Evolutionary conservation across 2,888 invertebrate genomes (phyloP).

Genomic region (Stenodema calcarata): DNA sequence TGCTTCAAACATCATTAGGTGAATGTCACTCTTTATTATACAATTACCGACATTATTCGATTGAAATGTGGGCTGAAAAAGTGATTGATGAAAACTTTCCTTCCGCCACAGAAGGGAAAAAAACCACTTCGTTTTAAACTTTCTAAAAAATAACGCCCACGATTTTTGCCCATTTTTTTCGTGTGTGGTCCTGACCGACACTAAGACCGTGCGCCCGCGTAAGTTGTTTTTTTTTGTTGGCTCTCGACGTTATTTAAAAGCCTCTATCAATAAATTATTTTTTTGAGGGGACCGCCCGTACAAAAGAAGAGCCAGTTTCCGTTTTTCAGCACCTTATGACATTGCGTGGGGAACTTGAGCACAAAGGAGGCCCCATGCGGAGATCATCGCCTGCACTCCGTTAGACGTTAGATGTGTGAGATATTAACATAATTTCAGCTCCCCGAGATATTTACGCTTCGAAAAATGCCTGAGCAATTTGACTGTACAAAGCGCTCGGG

Average conservation of each 20-base stretch:
- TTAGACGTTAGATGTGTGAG: not conserved
- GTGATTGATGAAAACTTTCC: not conserved
- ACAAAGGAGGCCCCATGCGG: not conserved
- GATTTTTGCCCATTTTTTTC: not conserved
- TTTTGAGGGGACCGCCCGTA: not conserved
- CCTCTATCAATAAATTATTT: not conserved
- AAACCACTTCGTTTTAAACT: not conserved
- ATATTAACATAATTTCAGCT: constrained; percentile 15
- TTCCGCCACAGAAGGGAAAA: not conserved
- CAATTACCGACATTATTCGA: too few relatives aligned
- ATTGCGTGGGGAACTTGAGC: not conserved
- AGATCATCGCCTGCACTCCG: not conserved
- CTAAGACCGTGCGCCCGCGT: not conserved
- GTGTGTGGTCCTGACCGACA: not conserved
- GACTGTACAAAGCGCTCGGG: not conserved
- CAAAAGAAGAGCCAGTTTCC: not conserved
- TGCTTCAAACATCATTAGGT: too few relatives aligned
- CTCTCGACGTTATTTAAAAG: not conserved
- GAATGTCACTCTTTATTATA: too few relatives aligned
- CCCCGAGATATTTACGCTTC: not conserved
- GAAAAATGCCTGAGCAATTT: not conserved
- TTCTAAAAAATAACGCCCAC: not conserved
- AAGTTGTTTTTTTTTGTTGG: not conserved
- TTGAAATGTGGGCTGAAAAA: too few relatives aligned
- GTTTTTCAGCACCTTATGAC: constrained; percentile 32